Percentiles rank a stretch among this genome's conserved stretches.
Conservation (phyloP, 2,888 invertebrate species). For the Lithophane leautieri region DNA sequence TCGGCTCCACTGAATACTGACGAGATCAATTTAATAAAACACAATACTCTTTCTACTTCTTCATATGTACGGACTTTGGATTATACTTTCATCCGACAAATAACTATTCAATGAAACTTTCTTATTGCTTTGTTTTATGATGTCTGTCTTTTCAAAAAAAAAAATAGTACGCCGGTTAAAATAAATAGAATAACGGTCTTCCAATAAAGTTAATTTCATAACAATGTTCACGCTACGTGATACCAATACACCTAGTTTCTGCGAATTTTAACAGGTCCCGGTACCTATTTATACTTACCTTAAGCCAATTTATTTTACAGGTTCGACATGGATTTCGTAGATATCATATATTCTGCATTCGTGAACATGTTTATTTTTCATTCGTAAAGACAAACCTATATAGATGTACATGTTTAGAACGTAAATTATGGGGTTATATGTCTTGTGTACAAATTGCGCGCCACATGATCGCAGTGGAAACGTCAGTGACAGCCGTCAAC, state of each 20-base stretch:
- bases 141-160: conserved; percentile 38
- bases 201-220: conserved; percentile 48
- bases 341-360: conserved; percentile 6
- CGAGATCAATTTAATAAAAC: conserved; percentile 69
- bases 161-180: conserved; percentile 41
- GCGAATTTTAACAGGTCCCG: conserved; percentile 17
- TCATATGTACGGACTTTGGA: conserved; percentile 61
- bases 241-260: conserved; percentile 10
- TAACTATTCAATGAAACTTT: conserved; percentile 50
- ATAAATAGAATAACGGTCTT: conserved; percentile 41
- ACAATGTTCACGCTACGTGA: conserved; percentile 17
- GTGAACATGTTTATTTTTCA: conserved; percentile 16
- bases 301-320: conserved; percentile 30
- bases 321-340: conserved; percentile 1
- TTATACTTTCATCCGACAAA: conserved; percentile 53
- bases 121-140: conserved; percentile 48
- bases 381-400: conserved; percentile 18
- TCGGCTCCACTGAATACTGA: conserved; percentile 71
- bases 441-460: conserved; percentile 37
- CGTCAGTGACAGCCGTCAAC: conserved; percentile 59
- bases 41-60: conserved; percentile 54
- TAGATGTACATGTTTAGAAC: conserved; percentile 20
- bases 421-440: conserved; percentile 43
- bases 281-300: conserved; percentile 28
- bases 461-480: conserved; percentile 49